Conservation (phyloP, 2,797 vertebrate species). For the Sphaeramia orbicularis region DNA sequence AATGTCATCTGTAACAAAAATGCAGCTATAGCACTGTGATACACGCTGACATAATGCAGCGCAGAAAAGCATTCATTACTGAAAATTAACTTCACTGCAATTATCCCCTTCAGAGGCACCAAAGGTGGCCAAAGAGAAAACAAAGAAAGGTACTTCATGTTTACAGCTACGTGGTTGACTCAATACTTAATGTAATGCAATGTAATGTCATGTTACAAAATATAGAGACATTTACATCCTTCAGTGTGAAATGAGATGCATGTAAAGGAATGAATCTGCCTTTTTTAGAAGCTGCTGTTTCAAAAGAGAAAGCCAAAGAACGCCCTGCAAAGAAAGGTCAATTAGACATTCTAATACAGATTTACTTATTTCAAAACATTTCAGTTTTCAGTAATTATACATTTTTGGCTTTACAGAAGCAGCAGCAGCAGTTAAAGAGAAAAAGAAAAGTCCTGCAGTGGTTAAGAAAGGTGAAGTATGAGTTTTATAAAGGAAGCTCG, state of each 20-base stretch:
- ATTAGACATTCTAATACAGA: too few species aligned
- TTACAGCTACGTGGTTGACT: conserved; percentile 4
- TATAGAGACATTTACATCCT: neutral
- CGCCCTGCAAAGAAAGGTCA: conserved; percentile 45
- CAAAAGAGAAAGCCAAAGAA: conserved; percentile 37
- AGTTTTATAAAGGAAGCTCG: neutral
- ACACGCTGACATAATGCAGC: conserved; percentile 9
- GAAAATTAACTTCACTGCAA: conserved; percentile 47
- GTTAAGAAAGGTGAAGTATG: conserved; percentile 53
- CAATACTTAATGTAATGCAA: neutral
- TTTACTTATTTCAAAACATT: too few species aligned
- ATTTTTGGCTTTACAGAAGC: conserved; percentile 37
- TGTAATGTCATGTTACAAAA: conserved; percentile 1
- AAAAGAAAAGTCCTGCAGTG: conserved; percentile 30
- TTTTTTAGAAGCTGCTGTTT: conserved; percentile 31
- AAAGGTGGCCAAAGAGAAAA: conserved; percentile 25
- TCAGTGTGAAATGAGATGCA: neutral
- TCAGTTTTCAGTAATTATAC: too few species aligned
- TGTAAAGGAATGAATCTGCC: neutral
- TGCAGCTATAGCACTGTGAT: conserved; percentile 23
- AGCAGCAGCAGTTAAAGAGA: conserved; percentile 37
- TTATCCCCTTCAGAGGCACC: conserved; percentile 53
- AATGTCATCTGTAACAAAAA: conserved; percentile 6
- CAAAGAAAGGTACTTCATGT: conserved; percentile 61
- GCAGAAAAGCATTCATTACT: conserved; percentile 33